These are phyloP conservation scores for Ectropis grisescens DNA, from an alignment of 1,140 invertebrate genomes.

Conservation along the genomic window DNA sequence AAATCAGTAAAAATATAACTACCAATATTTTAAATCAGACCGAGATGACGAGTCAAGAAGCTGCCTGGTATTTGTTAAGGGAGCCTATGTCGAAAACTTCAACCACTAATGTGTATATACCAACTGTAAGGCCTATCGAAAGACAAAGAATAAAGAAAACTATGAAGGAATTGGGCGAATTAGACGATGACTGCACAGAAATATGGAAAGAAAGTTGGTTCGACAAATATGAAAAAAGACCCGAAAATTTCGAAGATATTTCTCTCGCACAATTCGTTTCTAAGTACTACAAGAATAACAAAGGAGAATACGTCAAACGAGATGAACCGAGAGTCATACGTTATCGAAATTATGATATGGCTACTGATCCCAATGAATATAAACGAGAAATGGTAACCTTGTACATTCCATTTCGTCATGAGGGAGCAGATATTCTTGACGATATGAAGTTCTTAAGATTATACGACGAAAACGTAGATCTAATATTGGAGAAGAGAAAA, in stretches of 20 bases:
- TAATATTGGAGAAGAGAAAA: slow-evolving; percentile 12
- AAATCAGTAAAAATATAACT: slow-evolving; percentile 15
- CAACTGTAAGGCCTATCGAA: slow-evolving; percentile 8
- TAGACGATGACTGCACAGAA: slow-evolving; percentile 9
- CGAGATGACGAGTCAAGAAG: slow-evolving; percentile 17
- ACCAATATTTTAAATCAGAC: slow-evolving; percentile 9
- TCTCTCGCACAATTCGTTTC: slow-evolving; percentile 14
- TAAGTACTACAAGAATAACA: slow-evolving; percentile 9
- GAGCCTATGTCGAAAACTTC: slow-evolving; percentile 10
- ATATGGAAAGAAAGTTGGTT: slow-evolving; percentile 15
- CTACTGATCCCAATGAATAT: slow-evolving; percentile 27
- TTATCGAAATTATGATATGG: slow-evolving; percentile 28
- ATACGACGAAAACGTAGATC: slow-evolving; percentile 6
- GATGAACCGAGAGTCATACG: slow-evolving; percentile 5
- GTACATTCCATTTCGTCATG: slow-evolving; percentile 32
- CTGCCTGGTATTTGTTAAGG: slow-evolving; percentile 21
- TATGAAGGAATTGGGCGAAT: slow-evolving; percentile 1
- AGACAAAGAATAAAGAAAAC: slow-evolving; percentile 7
- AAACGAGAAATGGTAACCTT: slow-evolving; percentile 34
- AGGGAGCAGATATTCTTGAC: slow-evolving; percentile 10
- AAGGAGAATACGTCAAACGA: slow-evolving; percentile 2
- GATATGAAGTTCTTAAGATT: slow-evolving; percentile 13
- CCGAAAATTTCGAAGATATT: slow-evolving; percentile 7
- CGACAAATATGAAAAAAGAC: slow-evolving; percentile 16
- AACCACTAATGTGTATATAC: slow-evolving; percentile 4